A percentile compares a stretch with the other conserved stretches of the same genome.
Evolutionary conservation across 2,797 vertebrate species (phyloP).

Genomic region (Ibycter americanus): DNA sequence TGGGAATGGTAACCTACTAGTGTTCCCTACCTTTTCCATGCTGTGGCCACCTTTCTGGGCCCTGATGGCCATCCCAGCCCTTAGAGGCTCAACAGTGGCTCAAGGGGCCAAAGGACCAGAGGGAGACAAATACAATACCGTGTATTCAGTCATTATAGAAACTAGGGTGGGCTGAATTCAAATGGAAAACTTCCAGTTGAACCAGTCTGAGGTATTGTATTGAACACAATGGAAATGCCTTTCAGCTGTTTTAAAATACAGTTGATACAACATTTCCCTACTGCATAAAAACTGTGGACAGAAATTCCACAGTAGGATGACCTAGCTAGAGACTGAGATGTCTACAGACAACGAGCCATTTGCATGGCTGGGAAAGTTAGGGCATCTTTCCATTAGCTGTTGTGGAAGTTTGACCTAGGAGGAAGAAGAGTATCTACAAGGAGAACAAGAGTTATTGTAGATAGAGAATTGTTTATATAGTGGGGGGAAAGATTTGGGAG

Average conservation of each 20-base stretch:
- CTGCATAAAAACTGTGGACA: not conserved
- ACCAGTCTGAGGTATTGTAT: not conserved
- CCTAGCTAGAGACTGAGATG: not conserved
- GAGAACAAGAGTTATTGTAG: not conserved
- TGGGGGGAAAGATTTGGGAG: not conserved
- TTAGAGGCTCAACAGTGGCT: not conserved
- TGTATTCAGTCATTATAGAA: not conserved
- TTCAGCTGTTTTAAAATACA: not conserved
- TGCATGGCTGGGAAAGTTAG: not conserved
- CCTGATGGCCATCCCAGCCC: not conserved
- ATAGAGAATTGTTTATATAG: not conserved
- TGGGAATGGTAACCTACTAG: not conserved
- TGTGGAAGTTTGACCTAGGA: not conserved
- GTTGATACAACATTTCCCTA: not conserved
- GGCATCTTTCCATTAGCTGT: not conserved
- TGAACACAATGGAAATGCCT: not conserved
- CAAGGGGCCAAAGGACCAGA: not conserved
- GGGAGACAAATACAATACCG: not conserved
- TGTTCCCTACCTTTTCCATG: not conserved
- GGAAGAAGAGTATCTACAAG: not conserved
- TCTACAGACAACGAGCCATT: not conserved
- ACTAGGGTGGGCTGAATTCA: not conserved
- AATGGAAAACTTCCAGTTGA: not conserved
- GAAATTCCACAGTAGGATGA: not conserved
- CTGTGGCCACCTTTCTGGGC: not conserved